These are phyloP conservation scores for Teleogryllus occipitalis DNA, from an alignment of 1,140 invertebrate genomes.

Conservation along the genomic window DNA sequence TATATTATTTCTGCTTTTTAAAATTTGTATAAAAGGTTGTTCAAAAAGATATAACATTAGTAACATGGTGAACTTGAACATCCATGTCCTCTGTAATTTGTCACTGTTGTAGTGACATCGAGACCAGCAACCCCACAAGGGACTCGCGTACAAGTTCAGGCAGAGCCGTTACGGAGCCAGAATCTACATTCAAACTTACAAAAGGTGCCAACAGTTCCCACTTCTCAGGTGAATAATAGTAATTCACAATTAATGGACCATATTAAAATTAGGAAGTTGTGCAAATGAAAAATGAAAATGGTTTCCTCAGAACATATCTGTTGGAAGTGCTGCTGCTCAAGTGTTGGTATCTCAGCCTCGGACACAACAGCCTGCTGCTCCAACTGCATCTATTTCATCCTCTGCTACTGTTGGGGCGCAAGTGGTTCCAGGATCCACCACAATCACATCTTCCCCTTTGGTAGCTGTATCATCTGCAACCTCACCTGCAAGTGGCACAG, in stretches of 20 bases:
- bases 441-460: not conserved
- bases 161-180: not conserved
- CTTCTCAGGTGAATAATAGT: too few species aligned
- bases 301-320: not conserved
- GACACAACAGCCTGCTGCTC: not conserved
- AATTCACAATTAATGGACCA: too few species aligned
- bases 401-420: not conserved
- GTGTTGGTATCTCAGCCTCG: not conserved
- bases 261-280: too few species aligned
- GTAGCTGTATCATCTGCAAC: not conserved
- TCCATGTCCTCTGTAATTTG: not conserved
- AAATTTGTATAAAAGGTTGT: too few species aligned
- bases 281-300: not conserved
- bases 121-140: not conserved
- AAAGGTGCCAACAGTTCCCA: not conserved
- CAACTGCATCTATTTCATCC: not conserved
- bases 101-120: not conserved
- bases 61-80: too few species aligned
- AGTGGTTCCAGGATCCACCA: not conserved
- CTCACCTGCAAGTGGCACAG: not conserved
- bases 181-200: not conserved
- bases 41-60: too few species aligned
- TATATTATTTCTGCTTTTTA: too few species aligned
- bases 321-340: not conserved
- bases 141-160: not conserved